Evolutionary conservation across 2,888 invertebrate species (phyloP), one percentile per base, ranked within the genome.

Genomic region (Latrodectus elegans): DNA sequence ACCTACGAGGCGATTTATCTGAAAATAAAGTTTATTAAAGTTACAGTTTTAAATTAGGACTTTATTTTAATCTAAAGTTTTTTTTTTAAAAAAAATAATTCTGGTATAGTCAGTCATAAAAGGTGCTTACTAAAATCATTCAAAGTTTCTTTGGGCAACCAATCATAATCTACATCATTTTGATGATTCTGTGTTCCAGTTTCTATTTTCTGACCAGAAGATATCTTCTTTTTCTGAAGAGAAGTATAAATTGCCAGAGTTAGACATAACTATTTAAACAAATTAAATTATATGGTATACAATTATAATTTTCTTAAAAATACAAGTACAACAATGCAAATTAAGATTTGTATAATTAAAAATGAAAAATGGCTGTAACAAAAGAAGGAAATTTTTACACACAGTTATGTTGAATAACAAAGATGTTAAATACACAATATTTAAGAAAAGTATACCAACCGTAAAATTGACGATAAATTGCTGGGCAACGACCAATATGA

Each of bases 141-240:
- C 52, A 97, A 94, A 89, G 96, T 96, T 93, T 97, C 97, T 91
- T 96, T 95, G 67, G 99, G 99, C 91, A 99, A 94, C 99, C 99
- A 99, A 91, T 99, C 99, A 92, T 97, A 99, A 93, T 99, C 99
- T 6, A 99, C 97, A 92, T 97, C 97, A 91, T 96, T 95, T 87
- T 95, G 95, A 64, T 81, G 81, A 91, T 95, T 96, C 88, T 95
- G 94, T 0, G 99, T 99, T 89, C 99, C 99, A 91, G 97, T 96
- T 93, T 99, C 99, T 8, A 97, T 94, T 74, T 89, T 90, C 17
- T 81, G 90, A 49, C 90, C 71, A 4, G 76, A 72, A 12, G 86
- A 84, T n/a, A 89, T 85, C 83, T 91, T 91, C 84, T 91, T 91
- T 89, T 91, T 92, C 92, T 92, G 90, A 8, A 91, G 91, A 49